Evolutionary conservation across 1,140 invertebrate genomes (phyloP).

Genomic region (Zaprionus ghesquierei): DNA sequence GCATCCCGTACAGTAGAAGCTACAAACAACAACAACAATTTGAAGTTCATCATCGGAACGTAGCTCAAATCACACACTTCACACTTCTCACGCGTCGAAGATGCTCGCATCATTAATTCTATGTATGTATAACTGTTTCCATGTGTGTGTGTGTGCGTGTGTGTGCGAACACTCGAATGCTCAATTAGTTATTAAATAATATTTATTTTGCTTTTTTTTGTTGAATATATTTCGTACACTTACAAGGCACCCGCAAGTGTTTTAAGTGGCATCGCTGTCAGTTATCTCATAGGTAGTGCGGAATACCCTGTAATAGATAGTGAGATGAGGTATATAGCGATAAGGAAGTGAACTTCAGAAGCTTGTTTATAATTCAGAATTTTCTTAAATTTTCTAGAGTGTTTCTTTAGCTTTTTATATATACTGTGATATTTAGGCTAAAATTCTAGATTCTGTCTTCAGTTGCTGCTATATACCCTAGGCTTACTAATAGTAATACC

Average conservation of each 20-base stretch:
- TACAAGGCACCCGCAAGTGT: slow-evolving; percentile 34
- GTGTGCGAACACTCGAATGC: slow-evolving; percentile 36
- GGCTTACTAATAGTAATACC: not conserved
- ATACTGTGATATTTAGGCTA: no score
- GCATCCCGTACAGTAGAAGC: slow-evolving; percentile 29
- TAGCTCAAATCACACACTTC: slow-evolving; percentile 52
- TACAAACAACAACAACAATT: slow-evolving; percentile 37
- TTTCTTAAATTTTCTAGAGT: not conserved
- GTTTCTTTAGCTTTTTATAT: not conserved
- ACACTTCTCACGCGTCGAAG: slow-evolving; percentile 62
- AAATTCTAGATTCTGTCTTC: no score
- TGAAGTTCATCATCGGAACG: slow-evolving; percentile 67
- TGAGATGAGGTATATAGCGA: not conserved
- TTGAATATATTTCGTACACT: slow-evolving; percentile 32
- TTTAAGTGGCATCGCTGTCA: slow-evolving; percentile 71
- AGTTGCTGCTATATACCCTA: not conserved
- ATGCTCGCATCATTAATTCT: slow-evolving; percentile 65
- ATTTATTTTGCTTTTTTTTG: slow-evolving; percentile 47
- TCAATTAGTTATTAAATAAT: slow-evolving; percentile 80
- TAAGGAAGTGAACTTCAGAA: not conserved
- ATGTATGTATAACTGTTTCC: slow-evolving; percentile 37
- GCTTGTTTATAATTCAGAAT: not conserved
- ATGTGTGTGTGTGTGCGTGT: slow-evolving; percentile 7
- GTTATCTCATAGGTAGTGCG: slow-evolving; percentile 47
- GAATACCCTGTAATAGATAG: slow-evolving; percentile 11